Evolutionary conservation across 1,140 invertebrate species (phyloP).

Genomic region (Pemphigus obesinymphae): DNA sequence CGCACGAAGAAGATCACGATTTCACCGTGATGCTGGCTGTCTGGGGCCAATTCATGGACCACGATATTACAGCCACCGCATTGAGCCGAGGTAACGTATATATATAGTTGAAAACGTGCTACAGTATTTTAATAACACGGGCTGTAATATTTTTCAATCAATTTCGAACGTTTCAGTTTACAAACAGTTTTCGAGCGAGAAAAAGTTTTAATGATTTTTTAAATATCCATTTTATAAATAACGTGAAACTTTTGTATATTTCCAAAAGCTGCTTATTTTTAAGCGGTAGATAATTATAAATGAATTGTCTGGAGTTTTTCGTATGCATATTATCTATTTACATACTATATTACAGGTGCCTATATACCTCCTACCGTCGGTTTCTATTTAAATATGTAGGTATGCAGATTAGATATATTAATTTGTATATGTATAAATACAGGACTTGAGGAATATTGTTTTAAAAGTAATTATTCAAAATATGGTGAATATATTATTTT

Average conservation of each 20-base stretch:
- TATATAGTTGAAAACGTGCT: too few relatives aligned
- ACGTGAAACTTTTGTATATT: neutral
- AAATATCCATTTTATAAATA: neutral
- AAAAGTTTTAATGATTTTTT: neutral
- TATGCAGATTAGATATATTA: too few relatives aligned
- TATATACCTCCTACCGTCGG: too few relatives aligned
- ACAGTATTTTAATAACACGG: neutral
- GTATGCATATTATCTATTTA: too few relatives aligned
- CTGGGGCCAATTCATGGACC: slow-evolving; percentile 95
- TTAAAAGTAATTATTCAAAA: too few relatives aligned
- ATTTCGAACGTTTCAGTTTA: neutral
- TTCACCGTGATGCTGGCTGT: slow-evolving; percentile 78
- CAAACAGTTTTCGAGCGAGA: neutral
- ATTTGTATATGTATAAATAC: too few relatives aligned
- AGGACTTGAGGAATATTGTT: too few relatives aligned
- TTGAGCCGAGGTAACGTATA: slow-evolving; percentile 57
- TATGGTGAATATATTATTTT: too few relatives aligned
- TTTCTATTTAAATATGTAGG: too few relatives aligned
- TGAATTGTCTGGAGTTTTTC: neutral
- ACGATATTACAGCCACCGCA: slow-evolving; percentile 84
- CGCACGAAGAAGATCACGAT: slow-evolving; percentile 63
- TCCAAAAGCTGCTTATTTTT: neutral
- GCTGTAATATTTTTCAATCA: neutral
- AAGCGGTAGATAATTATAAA: neutral
- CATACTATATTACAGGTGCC: too few relatives aligned